These are phyloP conservation scores for Sebastes diploproa DNA, from an alignment of 2,797 vertebrate species.

Conservation along the genomic window DNA sequence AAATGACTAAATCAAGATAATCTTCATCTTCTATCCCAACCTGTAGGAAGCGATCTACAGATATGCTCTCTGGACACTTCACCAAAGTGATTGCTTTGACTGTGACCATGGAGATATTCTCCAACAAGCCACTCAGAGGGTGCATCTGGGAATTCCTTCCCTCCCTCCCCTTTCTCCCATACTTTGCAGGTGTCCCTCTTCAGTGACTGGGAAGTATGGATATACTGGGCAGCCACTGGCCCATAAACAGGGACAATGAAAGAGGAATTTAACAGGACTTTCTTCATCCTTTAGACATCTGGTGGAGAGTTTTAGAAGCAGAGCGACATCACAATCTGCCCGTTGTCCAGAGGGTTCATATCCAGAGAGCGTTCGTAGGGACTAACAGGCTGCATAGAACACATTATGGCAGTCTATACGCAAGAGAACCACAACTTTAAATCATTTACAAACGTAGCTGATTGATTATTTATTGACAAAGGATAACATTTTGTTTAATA, in stretches of 20 bases:
- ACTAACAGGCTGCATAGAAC: not conserved
- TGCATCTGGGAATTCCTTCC: conserved; percentile 51
- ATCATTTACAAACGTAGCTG: not conserved
- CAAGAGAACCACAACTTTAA: not conserved
- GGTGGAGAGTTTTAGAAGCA: conserved; percentile 38
- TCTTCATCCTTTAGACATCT: conserved; percentile 52
- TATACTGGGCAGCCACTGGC: conserved; percentile 37
- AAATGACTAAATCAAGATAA: not conserved
- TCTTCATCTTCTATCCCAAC: not conserved
- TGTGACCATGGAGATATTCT: conserved; percentile 55
- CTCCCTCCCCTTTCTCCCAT: not conserved
- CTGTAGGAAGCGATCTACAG: not conserved
- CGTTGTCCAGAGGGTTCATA: not conserved
- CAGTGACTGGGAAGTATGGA: conserved; percentile 28
- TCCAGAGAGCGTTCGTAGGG: not conserved
- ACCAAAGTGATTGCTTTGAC: conserved; percentile 33
- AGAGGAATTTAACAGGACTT: conserved; percentile 51
- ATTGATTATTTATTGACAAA: not conserved
- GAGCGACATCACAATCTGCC: conserved; percentile 13
- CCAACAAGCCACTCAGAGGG: conserved; percentile 26
- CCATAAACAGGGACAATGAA: conserved; percentile 57
- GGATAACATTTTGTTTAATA: not conserved
- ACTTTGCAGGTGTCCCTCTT: conserved; percentile 52
- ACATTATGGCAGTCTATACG: not conserved
- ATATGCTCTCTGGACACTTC: not conserved